Evolutionary conservation across 64 coral and sea anemone genomes (phyloP).

Genomic region (Astreopora myriophthalma): DNA sequence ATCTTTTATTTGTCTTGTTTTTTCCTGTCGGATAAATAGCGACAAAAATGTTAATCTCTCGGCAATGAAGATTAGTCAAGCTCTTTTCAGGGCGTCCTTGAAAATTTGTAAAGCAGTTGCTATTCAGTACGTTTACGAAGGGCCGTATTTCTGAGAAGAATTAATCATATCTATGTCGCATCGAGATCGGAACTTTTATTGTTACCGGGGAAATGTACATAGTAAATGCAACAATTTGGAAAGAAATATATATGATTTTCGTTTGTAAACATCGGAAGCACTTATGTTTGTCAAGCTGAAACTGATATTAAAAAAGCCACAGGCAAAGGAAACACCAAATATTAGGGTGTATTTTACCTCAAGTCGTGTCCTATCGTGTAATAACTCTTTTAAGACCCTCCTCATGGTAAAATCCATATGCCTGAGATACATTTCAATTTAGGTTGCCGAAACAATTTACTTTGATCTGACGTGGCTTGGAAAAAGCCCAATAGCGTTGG

Average conservation of each 20-base stretch:
- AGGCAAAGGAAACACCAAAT: slow-evolving; percentile 46
- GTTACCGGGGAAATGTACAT: slow-evolving; percentile 50
- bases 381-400: background rate
- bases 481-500: slow-evolving; percentile 8
- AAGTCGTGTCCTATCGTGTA: slow-evolving; percentile 32
- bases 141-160: background rate
- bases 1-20: slow-evolving; percentile 64
- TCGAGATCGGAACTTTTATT: slow-evolving; percentile 15
- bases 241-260: slow-evolving; percentile 52
- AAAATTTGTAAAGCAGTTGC: slow-evolving; percentile 2
- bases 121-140: background rate
- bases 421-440: slow-evolving; percentile 27
- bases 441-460: slow-evolving; percentile 17
- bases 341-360: slow-evolving; percentile 39
- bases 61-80: slow-evolving; percentile 49
- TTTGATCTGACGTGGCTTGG: slow-evolving; percentile 25
- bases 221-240: slow-evolving; percentile 49
- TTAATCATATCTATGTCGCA: slow-evolving; percentile 15
- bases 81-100: background rate
- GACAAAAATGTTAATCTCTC: slow-evolving; percentile 53
- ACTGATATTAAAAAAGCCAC: slow-evolving; percentile 62
- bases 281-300: slow-evolving; percentile 50
- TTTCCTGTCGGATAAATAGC: slow-evolving; percentile 49
- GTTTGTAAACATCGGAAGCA: slow-evolving; percentile 62
- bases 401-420: slow-evolving; percentile 6